A percentile compares a stretch with the other conserved stretches of the same genome.
phyloP scores from a whole-genome alignment of 2,888 invertebrate genomes.

The Scelioninae gen. 2 region DNA sequence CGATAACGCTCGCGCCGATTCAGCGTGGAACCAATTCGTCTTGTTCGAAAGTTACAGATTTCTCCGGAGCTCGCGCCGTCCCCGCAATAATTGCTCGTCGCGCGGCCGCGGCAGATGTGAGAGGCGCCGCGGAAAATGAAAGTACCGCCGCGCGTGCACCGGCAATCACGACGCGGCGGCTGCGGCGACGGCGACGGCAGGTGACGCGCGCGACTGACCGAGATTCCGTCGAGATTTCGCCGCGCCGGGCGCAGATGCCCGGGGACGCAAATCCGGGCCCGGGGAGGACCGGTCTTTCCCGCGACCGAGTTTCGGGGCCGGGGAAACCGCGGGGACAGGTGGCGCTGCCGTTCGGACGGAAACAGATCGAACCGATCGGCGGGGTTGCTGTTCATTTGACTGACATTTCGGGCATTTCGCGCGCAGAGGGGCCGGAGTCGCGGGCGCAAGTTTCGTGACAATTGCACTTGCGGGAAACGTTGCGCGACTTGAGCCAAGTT shows the following conservation, averaged over 20 bases:
- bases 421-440: no score
- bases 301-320: conserved; percentile 25
- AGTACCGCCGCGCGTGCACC: conserved; percentile 43
- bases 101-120: conserved; percentile 57
- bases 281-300: no score
- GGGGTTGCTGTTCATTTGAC: no score
- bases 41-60: conserved; percentile 49
- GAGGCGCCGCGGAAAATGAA: conserved; percentile 58
- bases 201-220: conserved; percentile 59
- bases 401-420: no score
- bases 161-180: conserved; percentile 54
- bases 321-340: conserved; percentile 7
- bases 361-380: no score
- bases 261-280: conserved; percentile 44
- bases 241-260: conserved; percentile 45
- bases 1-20: conserved; percentile 2
- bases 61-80: conserved; percentile 26
- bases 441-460: no score
- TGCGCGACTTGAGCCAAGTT: no score
- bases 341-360: conserved; percentile 1
- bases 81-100: conserved; percentile 54
- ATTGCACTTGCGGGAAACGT: no score
- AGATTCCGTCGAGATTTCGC: conserved; percentile 58
- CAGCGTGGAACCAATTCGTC: conserved; percentile 7
- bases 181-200: conserved; percentile 55